Percentiles rank a stretch among this genome's conserved stretches.
Evolutionary conservation across 2,113 vertebrate species (phyloP).

Genomic region (Rattus rattus): DNA sequence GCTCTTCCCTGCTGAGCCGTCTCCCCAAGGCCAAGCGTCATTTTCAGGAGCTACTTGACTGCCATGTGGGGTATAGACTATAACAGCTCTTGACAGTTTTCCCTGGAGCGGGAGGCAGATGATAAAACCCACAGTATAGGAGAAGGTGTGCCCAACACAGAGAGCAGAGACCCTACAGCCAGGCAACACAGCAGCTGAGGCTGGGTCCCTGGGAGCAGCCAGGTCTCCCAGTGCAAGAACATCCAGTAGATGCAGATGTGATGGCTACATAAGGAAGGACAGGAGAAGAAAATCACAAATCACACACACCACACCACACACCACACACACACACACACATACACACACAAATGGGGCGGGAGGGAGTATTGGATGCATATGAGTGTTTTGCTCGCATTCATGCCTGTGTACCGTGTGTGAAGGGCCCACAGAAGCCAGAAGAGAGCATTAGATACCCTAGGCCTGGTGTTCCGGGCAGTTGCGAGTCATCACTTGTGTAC

Average conservation of each 20-base stretch:
- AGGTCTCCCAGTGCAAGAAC: not conserved
- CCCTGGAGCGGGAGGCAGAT: not conserved
- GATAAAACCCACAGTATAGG: not conserved
- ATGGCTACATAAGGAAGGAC: not conserved
- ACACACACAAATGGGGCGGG: not conserved
- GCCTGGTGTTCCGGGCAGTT: not conserved
- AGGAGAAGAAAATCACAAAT: not conserved
- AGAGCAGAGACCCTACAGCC: not conserved
- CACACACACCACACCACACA: not conserved
- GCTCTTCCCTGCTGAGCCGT: not conserved
- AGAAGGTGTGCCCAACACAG: not conserved
- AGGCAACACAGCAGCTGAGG: not conserved
- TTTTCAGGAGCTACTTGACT: not conserved
- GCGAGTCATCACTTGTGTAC: too few species aligned
- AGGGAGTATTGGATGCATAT: not conserved
- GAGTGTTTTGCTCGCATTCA: not conserved
- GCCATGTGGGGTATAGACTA: accelerated
- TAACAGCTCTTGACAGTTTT: not conserved
- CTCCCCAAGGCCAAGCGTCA: not conserved
- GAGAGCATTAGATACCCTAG: not conserved
- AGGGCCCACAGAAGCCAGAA: not conserved
- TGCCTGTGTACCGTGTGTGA: not conserved
- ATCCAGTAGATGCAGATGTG: not conserved
- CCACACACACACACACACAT: not conserved
- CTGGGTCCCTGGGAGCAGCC: not conserved